phyloP scores from a whole-genome alignment of 2,797 vertebrate genomes.

The Pseudopleuronectes americanus region DNA sequence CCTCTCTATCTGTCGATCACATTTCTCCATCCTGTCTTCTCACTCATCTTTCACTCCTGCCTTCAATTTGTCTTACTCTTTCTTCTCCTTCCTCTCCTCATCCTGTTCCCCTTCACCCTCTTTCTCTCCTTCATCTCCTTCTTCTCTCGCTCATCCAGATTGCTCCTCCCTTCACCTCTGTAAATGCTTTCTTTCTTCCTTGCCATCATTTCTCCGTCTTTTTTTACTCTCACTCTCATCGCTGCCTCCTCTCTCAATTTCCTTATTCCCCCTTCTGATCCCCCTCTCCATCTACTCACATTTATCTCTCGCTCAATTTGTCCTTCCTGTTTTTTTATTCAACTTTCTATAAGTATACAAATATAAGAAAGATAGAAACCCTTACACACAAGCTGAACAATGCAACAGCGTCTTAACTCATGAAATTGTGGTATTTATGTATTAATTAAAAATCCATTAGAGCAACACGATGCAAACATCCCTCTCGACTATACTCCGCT shows the following conservation, averaged over 20 bases:
- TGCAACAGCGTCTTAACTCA: no score
- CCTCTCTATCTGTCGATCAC: constrained; percentile 34
- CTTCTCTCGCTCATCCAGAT: no score
- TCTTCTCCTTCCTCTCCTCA: constrained; percentile 15
- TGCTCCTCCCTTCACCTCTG: background rate
- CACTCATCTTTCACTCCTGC: background rate
- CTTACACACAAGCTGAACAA: no score
- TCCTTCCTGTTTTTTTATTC: no score
- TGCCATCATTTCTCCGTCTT: background rate
- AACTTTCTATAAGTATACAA: no score
- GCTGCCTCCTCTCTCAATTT: background rate
- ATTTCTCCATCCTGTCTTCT: background rate
- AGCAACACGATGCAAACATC: no score
- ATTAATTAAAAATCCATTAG: no score
- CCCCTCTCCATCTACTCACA: no score
- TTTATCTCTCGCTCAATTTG: no score
- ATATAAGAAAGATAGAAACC: no score
- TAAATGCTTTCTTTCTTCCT: background rate
- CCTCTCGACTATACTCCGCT: no score
- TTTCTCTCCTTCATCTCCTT: background rate
- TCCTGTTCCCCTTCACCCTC: constrained; percentile 1
- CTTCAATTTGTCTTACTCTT: background rate
- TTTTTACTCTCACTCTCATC: background rate
- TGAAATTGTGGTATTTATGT: no score
- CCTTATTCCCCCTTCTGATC: background rate